phyloP scores from a whole-genome alignment of 2,888 invertebrate genomes.

The Entomobrya multifasciata region DNA sequence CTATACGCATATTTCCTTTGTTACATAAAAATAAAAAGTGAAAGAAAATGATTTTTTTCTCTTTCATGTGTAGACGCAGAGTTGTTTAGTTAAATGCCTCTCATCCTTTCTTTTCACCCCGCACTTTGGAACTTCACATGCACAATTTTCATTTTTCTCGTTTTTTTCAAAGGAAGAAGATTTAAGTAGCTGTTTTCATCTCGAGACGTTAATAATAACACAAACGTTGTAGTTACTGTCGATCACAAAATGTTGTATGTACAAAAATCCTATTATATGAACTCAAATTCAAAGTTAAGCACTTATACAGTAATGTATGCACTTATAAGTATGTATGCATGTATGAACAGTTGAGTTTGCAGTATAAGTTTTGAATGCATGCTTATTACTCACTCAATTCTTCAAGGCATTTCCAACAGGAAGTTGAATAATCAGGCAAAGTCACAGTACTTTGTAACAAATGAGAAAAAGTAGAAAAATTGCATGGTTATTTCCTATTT shows the following conservation, averaged over 20 bases:
- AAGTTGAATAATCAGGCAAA: constrained; percentile 66
- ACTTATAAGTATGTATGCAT: too few species aligned
- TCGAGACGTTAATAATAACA: constrained; percentile 24
- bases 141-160: not conserved
- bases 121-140: constrained; percentile 2
- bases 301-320: not conserved
- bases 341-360: constrained; percentile 10
- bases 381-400: not conserved
- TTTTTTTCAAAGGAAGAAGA: not conserved
- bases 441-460: constrained; percentile 11
- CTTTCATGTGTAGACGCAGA: not conserved
- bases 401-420: constrained; percentile 48
- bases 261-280: not conserved
- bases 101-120: not conserved
- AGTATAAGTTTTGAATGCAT: constrained; percentile 2
- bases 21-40: not conserved
- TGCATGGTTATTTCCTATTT: constrained; percentile 42
- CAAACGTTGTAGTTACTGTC: constrained; percentile 19
- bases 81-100: not conserved
- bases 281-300: constrained; percentile 1
- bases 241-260: not conserved
- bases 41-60: not conserved
- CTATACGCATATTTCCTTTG: constrained; percentile 2
- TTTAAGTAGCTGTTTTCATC: constrained; percentile 44
- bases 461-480: not conserved